These are phyloP conservation scores for Marmota flaviventris DNA, from an alignment of 2,113 vertebrate species.

Conservation along the genomic window DNA sequence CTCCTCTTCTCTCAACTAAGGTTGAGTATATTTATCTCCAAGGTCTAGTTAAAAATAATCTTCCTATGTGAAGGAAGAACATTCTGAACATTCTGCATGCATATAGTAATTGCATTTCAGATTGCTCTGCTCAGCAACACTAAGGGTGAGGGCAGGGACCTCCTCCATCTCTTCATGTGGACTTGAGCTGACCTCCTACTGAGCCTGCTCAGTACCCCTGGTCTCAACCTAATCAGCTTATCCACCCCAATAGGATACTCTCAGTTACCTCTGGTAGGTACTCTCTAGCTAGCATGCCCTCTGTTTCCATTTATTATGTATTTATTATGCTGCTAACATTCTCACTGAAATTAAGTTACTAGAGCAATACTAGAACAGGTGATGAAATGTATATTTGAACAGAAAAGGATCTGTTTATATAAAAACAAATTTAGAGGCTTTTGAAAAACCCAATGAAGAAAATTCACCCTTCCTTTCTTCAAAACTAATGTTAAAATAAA, in stretches of 20 bases:
- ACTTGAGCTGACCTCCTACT: background rate
- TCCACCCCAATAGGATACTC: background rate
- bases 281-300: background rate
- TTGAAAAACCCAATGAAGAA: background rate
- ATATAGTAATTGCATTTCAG: background rate
- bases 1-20: background rate
- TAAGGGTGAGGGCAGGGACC: background rate
- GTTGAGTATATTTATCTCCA: background rate
- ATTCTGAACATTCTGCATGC: background rate
- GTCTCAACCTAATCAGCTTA: background rate
- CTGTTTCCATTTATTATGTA: background rate
- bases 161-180: background rate
- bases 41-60: background rate
- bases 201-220: background rate
- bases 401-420: background rate
- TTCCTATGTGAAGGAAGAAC: background rate
- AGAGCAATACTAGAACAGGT: background rate
- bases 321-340: background rate
- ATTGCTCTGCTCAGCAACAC: background rate
- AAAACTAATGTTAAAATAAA: background rate
- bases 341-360: background rate
- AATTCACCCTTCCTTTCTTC: background rate
- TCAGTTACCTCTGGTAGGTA: background rate
- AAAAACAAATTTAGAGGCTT: background rate
- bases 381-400: background rate